A percentile compares a stretch with the other conserved stretches of the same genome.
Conservation (phyloP, 2,797 vertebrate genomes). For the Erpetoichthys calabaricus region DNA sequence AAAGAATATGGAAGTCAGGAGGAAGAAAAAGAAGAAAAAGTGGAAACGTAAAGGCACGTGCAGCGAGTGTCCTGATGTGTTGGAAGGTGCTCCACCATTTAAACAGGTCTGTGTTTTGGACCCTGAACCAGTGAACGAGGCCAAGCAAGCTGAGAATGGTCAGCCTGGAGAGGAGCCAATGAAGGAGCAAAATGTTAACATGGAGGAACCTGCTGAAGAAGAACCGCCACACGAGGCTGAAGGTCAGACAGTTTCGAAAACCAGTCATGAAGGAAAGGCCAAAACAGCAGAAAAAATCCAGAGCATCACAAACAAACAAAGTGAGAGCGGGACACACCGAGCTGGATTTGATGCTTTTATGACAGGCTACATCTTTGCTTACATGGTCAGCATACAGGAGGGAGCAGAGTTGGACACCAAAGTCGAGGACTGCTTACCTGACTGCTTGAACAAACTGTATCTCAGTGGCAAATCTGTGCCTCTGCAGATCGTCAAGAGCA, state of each 20-base stretch:
- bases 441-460: slow-evolving; percentile 80
- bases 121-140: slow-evolving; percentile 15
- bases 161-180: not conserved
- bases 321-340: slow-evolving; percentile 65
- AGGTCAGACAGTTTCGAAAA: not conserved
- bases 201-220: not conserved
- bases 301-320: not conserved
- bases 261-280: not conserved
- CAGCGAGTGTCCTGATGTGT: slow-evolving; percentile 7
- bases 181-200: not conserved
- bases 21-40: slow-evolving; percentile 51
- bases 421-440: slow-evolving; percentile 42
- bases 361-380: slow-evolving; percentile 86
- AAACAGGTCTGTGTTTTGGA: slow-evolving; percentile 31
- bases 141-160: not conserved
- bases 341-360: slow-evolving; percentile 95
- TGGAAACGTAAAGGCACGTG: slow-evolving; percentile 45
- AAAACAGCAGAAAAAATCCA: not conserved
- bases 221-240: slow-evolving; percentile 5
- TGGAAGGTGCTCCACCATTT: slow-evolving; percentile 24
- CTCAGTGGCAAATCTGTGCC: slow-evolving; percentile 82
- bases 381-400: slow-evolving; percentile 41
- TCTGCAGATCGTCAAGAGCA: slow-evolving; percentile 80
- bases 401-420: slow-evolving; percentile 12
- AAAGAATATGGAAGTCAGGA: slow-evolving; percentile 48